Base-by-base conservation (phyloP, 1,140 invertebrate species). In the Lordiphosa clarofinis region DNA sequence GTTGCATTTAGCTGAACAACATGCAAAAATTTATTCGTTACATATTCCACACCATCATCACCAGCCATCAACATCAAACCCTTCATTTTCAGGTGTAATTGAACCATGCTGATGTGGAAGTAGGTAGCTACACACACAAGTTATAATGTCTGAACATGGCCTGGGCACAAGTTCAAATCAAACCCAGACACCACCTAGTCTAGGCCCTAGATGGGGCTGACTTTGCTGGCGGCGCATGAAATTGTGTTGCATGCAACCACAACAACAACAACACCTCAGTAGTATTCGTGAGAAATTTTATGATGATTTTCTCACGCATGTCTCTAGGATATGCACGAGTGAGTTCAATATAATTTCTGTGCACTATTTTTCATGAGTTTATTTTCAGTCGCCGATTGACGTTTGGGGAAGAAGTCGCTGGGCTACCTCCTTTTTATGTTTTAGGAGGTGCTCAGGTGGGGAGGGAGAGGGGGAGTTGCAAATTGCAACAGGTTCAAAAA, bases 291-390 rank as follows among this genome's bases (percentile, higher is more conserved):
- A 78, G 78, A 84, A 84, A 64, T 84, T 71, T 46, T 78, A 56
- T 60, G 73, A 56, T 65, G 73, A 70, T 73, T 82, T 87, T 87
- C 82, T 87, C 82, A 87, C 82, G 82, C 82, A 87, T 87, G 76
- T 78, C 76, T 84, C 73, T 82, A 78, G 82, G 82, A 87, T 74
- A 87, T 82, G 82, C 82, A 87, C 84, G 76, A 87, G 66, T 84
- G 66, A 71, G 55, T 75, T 70, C 63, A 53, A 71, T 71, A 76
- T 71, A 68, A 68, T 84, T 73, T 82, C 54, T 65, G 56, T 65
- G 78, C 66, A 81, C 78, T 78, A 81, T 81, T 81, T 81, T 81
- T 65, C 73, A 84, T 59, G 67, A 57, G 66, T 64, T 70, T 50
- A 55, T 73, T 79, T 57, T 54, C 38, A 52, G 49, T 50, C 39